Base-by-base conservation (phyloP, 2,888 invertebrate genomes). In the Agrilus cyanescens region DNA sequence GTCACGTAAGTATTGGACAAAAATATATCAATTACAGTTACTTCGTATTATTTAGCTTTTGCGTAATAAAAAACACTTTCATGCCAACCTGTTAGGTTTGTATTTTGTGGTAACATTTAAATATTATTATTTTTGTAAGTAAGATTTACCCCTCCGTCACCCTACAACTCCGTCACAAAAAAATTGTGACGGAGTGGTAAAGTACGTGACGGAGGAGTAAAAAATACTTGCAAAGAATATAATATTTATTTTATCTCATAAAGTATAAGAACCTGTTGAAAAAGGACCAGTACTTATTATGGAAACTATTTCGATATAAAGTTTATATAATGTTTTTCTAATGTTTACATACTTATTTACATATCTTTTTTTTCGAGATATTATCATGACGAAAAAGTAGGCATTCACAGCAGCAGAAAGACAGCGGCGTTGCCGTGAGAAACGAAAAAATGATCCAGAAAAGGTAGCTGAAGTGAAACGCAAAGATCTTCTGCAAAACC, bases 321-420 rank as follows among this genome's bases (percentile, higher is more conserved):
- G 6, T 32, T 32, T 32, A 13, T n/a, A n/a, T n/a, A n/a, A n/a
- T n/a, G n/a, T n/a, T n/a, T n/a, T n/a, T 32, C 32, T 6, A 32
- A 32, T 32, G 32, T 32, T 32, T 32, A 32, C 32, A 32, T 3
- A 32, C 32, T 32, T 32, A 32, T 32, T 32, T 32, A n/a, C 18
- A 18, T 18, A 18, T 18, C 5, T 18, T 18, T 5, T 18, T 18
- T 18, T 4, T 45, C 40, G 2, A 46, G 44, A 48, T 45, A 44
- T 8, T 30, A 47, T 44, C 38, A 47, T 41, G 45, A 41, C 13
- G 29, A 32, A 43, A 31, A 46, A 45, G 33, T 51, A 43, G 45
- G 12, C 49, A 45, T 45, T 51, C 42, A 43, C 46, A 39, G 48
- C 47, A 30, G 55, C 39, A 39, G 32, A 39, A 39, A 39, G 15